Base-by-base conservation (phyloP, 2,113 vertebrate species). In the Neofelis nebulosa region DNA sequence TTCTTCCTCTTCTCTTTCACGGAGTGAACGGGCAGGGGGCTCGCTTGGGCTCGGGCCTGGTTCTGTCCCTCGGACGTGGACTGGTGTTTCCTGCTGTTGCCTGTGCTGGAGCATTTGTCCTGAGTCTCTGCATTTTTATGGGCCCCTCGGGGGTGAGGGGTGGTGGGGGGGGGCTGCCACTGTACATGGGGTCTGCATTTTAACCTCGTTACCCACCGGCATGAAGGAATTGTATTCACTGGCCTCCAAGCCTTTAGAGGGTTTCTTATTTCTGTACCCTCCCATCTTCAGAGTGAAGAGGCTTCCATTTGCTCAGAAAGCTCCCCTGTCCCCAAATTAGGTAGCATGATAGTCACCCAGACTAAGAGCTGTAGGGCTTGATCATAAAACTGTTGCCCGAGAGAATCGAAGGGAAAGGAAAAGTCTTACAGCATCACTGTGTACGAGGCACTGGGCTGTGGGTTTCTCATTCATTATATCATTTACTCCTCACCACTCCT, bases 1-100 rank as follows among this genome's bases (percentile, higher is more conserved):
- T 29, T 96, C 91, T 84, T 80, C 36, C 66, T 97, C 85, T 96
- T 89, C 88, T 95, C 78, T 97, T 48, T 76, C 78, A 38, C 0
- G n/a, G 97, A 97, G 78, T 82, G 2, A 94, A 68, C 0, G 45
- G 91, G 94, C 98, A 88, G 80, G 9, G 94, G 97, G 4, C 97
- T 97, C 50, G 90, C 97, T 88, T 95, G 97, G 96, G 95, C 95
- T 96, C 80, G 36, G 83, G 87, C 80, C 91, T 96, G 29, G 78
- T 11, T 94, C 96, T 98, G 92, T 65, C 89, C 96, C 83, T 96
- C 71, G 0, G 48, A n/a, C 41, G 84, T 84, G 88, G 92, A 96
- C 92, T 93, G 90, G 94, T 94, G 48, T 97, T 87, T 92, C 76
- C 94, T 7, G 66, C 97, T 98, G 79, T 73, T 66, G 89, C 90